Base-by-base conservation (phyloP, 1,140 invertebrate species). In the Sycophaga agraensis region DNA sequence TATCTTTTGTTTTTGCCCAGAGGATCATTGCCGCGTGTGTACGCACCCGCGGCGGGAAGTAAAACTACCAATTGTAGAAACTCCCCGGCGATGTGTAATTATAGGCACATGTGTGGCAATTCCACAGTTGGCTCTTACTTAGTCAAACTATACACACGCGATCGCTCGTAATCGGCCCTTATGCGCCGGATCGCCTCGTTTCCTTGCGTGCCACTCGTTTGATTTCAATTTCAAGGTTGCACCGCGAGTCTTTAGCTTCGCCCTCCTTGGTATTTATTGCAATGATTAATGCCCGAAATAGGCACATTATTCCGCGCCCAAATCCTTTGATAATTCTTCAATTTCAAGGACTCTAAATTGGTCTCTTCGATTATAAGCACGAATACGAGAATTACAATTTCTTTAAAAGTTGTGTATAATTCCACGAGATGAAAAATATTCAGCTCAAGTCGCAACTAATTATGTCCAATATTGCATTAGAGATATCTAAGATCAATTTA, bases 21-120 rank as follows among this genome's bases (percentile, higher is more conserved):
- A 12, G 35, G n/a, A n/a, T n/a, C n/a, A n/a, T n/a, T n/a, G n/a
- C n/a, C n/a, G n/a, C n/a, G n/a, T n/a, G n/a, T n/a, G 28, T 49
- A 12, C n/a, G 1, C 6, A 5, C 24, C 14, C 19, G n/a, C 17
- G 21, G 21, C 17, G 3, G 3, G 26, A 34, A n/a, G n/a, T n/a
- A n/a, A 58, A 49, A 56, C 55, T 19, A 28, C 22, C 34, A 58
- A 40, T 57, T 48, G 43, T 49, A 58, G 31, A 49, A 58, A 50
- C 17, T 43, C 7, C 24, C 14, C n/a, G 9, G 24, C 4, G 17
- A n/a, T 2, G 9, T 35, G 9, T 50, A 59, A 59, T 59, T 59
- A 59, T 50, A 43, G 46, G 26, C 16, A 4, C 16, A 59, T 16
- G 24, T 34, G 12, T 34, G 24, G 37, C 48, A 50, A 43, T 50